These are phyloP conservation scores for Paramormyrops hopkinsi DNA, from an alignment of 2,797 vertebrate species.

Conservation along the genomic window DNA sequence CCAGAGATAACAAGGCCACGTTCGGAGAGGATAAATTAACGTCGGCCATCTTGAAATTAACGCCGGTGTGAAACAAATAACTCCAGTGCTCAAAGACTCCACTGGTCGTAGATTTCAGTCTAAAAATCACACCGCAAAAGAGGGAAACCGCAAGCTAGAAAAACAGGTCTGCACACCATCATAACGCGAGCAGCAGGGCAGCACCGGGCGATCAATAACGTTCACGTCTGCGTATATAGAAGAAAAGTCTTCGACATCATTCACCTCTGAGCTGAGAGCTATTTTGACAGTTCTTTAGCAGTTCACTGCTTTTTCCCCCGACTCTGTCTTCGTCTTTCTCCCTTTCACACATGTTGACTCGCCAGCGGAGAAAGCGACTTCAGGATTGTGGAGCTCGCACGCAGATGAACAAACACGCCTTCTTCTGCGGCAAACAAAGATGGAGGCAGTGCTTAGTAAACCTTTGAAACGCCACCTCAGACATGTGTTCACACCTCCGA, in stretches of 20 bases:
- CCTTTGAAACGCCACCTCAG: not conserved
- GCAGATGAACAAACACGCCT: not conserved
- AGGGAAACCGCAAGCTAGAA: not conserved
- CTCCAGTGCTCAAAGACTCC: not conserved
- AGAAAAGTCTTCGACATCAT: constrained; percentile 1
- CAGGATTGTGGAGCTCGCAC: not conserved
- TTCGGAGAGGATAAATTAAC: not conserved
- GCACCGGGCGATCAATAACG: not conserved
- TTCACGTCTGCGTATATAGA: not conserved
- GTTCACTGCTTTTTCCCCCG: not conserved
- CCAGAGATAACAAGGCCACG: not conserved
- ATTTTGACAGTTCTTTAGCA: constrained; percentile 1
- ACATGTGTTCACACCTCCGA: not conserved
- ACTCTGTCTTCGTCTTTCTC: not conserved
- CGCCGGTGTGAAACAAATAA: not conserved
- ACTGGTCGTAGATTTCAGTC: not conserved
- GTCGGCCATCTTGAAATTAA: not conserved
- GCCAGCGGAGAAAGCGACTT: not conserved
- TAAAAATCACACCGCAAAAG: not conserved
- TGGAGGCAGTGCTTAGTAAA: not conserved
- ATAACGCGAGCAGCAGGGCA: not conserved
- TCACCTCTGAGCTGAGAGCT: not conserved
- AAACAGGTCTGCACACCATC: not conserved
- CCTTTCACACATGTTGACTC: not conserved
- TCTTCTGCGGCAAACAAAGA: not conserved